Base-by-base conservation (phyloP, 2,797 vertebrate genomes). In the Parauchenoglanis ngamensis region DNA sequence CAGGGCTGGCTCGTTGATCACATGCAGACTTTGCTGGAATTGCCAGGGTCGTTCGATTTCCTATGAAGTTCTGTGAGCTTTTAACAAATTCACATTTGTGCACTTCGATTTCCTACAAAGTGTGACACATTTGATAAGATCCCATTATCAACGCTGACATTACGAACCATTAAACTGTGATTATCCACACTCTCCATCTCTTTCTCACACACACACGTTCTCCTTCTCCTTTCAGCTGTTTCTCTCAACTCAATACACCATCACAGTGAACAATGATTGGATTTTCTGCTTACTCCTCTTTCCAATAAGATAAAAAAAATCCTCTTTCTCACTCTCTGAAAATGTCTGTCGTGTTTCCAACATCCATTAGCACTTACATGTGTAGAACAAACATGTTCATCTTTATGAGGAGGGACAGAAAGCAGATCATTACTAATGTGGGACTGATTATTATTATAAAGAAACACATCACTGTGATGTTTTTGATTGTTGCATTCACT, bases 141-240 rank as follows among this genome's bases (percentile, higher is more conserved):
- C 23, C 44, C 35, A 65, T 81, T 82, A 87, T 87, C 78, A 82
- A 44, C 40, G 46, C 23, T 49, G 65, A 63, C 67, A 82, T 82
- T 75, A 87, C 21, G 0, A 73, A 57, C 78, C 78, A 81, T 82
- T 73, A 72, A 80, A 81, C 67, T 80, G 15, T 80, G 52, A 86
- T 86, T 86, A 86, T 86, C 52, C 65, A 80, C 85, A 67, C 59
- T 52, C 87, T 79, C 56, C n/a, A 63, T 28, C 49, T 25, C 54
- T 13, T 7, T 2, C 80, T 17, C 63, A 19, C 31, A 87, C 86
- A 76, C 56, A 52, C 44, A 83, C 19, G 40, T 15, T 40, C 44
- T 52, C 2, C n/a, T 15, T 40, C 59, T 52, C 2, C n/a, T 40
- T 78, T 67, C 21, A 35, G 72, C 40, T 85, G 46, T 77, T 57